These are phyloP conservation scores for Thryonomys swinderianus DNA, from an alignment of 2,113 vertebrate species.

Conservation along the genomic window DNA sequence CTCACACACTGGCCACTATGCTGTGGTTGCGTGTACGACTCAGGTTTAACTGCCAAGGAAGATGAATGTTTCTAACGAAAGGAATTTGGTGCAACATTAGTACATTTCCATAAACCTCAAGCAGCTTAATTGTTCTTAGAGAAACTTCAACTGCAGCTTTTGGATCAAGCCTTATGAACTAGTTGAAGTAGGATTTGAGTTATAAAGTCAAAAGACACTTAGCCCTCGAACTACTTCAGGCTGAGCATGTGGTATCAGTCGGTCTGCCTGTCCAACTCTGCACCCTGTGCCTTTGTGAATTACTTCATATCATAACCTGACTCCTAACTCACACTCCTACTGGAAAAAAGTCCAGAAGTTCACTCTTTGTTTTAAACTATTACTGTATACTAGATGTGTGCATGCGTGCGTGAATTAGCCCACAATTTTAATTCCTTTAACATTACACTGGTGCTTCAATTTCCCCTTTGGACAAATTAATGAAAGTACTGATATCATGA, in stretches of 20 bases:
- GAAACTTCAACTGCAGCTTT: neutral
- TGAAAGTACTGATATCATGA: neutral
- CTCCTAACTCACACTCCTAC: neutral
- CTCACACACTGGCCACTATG: neutral
- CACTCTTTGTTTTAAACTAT: slow-evolving; percentile 16
- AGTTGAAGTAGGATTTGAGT: neutral
- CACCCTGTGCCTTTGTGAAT: neutral
- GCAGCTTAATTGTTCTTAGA: slow-evolving; percentile 14
- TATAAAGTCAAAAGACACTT: neutral
- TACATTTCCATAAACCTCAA: slow-evolving; percentile 40
- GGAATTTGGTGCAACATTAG: neutral
- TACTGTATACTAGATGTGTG: neutral
- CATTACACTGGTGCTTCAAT: slow-evolving; percentile 7
- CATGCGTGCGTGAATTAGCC: neutral
- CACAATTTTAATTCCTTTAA: slow-evolving; percentile 17
- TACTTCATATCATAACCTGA: neutral
- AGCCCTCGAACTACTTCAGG: neutral
- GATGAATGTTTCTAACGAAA: slow-evolving; percentile 42
- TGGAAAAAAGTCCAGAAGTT: neutral
- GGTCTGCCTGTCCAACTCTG: neutral
- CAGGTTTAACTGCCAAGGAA: neutral
- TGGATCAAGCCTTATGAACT: slow-evolving; percentile 11
- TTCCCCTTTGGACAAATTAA: slow-evolving; percentile 28
- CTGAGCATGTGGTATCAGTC: neutral
- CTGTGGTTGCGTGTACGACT: neutral